Percentiles rank a stretch among this genome's conserved stretches.
Conservation (phyloP, 1,140 invertebrate species). For the Apis laboriosa region DNA sequence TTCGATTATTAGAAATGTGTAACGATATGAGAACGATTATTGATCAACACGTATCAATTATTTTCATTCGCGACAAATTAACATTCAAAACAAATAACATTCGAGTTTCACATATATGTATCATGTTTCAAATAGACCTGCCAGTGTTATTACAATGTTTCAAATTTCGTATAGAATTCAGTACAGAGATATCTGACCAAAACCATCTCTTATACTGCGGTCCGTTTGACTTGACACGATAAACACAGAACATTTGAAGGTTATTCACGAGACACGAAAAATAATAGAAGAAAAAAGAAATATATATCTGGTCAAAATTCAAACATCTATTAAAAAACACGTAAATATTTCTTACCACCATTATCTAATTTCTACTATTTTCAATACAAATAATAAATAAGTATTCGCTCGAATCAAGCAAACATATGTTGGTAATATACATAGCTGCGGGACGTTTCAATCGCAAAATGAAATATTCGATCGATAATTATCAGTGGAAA, state of each 20-base stretch:
- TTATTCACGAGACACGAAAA: conserved; percentile 26
- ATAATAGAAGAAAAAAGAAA: conserved; percentile 23
- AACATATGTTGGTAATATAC: conserved; percentile 22
- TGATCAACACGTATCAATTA: conserved; percentile 34
- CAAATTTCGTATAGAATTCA: background rate
- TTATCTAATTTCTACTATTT: conserved; percentile 42
- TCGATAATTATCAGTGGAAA: background rate
- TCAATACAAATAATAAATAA: conserved; percentile 20
- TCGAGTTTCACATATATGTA: conserved; percentile 38
- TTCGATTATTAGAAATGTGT: conserved; percentile 17
- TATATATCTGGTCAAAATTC: background rate
- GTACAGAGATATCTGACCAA: background rate
- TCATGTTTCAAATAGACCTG: background rate
- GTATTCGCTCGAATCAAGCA: conserved; percentile 67
- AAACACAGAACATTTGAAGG: background rate
- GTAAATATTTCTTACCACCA: conserved; percentile 55
- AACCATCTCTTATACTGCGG: background rate
- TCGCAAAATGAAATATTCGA: background rate
- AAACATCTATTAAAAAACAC: background rate
- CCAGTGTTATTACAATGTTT: no score
- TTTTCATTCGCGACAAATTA: conserved; percentile 8
- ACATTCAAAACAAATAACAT: conserved; percentile 21
- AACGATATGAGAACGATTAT: conserved; percentile 38
- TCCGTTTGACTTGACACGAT: conserved; percentile 6
- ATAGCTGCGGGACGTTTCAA: conserved; percentile 5